Base-by-base conservation (phyloP, 2,113 vertebrate genomes). In the Prunella fulvescens region DNA sequence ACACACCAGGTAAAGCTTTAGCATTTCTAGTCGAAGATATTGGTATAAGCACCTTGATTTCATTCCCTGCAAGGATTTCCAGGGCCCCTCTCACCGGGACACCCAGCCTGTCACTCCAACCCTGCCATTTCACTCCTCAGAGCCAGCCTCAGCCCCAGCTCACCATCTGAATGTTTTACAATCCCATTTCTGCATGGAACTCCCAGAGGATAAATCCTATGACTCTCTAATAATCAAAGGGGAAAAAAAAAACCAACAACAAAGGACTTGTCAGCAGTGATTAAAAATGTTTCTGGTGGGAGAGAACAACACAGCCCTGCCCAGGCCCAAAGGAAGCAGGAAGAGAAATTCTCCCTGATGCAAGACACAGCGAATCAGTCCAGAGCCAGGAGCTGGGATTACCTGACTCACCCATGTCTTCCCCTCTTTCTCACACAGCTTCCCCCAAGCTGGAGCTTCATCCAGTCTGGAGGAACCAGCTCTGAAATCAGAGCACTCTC, bases 21-120 rank as follows among this genome's bases (percentile, higher is more conserved):
- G 61, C 11, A 3, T 25, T 78, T 74, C 22, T 23, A 7, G 3
- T 19, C 0, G 0, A 39, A 54, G 48, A 7, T 22, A 31, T 0
- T 1, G 0, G 20, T 19, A 5, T 1, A 6, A 78, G 26, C 67
- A 64, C 44, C 53, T 61, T 0, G 14, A 51, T 56, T 65, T 42
- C 31, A 23, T 3, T 35, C 65, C 53, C n/a, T 90, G 51, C 10
- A 17, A 11, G 33, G 31, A n/a, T 10, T 71, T 76, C 28, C 3
- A 10, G 35, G 62, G 57, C 19, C 85, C 23, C 57, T 71, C 65
- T 60, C 14, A 1, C 10, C 45, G 40, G 50, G 28, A 53, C 1
- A 37, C 20, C 33, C 19, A 7, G 40, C n/a, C 22, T 45, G 24
- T 31, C 4, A 1, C 60, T 81, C n/a, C 72, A 61, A 4, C 45